These are phyloP conservation scores for Sclerodermus sp. DNA, from an alignment of 2,888 invertebrate genomes.

Conservation along the genomic window DNA sequence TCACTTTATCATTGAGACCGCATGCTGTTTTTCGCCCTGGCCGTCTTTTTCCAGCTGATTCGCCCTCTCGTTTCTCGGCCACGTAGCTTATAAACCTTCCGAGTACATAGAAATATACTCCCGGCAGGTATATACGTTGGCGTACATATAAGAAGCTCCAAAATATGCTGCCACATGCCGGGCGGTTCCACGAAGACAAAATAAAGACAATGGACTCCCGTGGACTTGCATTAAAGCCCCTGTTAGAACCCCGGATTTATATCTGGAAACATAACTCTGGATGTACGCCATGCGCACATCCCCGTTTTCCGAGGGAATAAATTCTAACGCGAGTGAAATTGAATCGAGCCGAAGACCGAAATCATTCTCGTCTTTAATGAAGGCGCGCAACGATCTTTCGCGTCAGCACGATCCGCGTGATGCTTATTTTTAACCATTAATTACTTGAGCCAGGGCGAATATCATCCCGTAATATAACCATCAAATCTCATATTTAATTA, in stretches of 20 bases:
- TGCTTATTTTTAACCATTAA: no score
- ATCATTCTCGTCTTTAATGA: no score
- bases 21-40: conserved; percentile 27
- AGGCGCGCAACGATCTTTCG: no score
- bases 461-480: no score
- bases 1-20: conserved; percentile 13
- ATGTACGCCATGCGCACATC: no score
- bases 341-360: no score
- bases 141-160: conserved; percentile 26
- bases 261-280: no score
- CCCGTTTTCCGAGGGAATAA: no score
- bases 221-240: conserved; percentile 24
- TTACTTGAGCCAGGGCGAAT: no score
- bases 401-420: no score
- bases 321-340: no score
- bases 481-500: no score
- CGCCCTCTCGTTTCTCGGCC: conserved; percentile 11
- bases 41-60: not conserved
- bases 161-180: conserved; percentile 36
- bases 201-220: conserved; percentile 38
- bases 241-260: conserved; percentile 20
- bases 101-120: conserved; percentile 14
- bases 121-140: conserved; percentile 4
- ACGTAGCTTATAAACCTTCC: conserved; percentile 28
- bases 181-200: conserved; percentile 32